Base-by-base conservation (phyloP, 2,113 vertebrate species). In the Pristiophorus japonicus region DNA sequence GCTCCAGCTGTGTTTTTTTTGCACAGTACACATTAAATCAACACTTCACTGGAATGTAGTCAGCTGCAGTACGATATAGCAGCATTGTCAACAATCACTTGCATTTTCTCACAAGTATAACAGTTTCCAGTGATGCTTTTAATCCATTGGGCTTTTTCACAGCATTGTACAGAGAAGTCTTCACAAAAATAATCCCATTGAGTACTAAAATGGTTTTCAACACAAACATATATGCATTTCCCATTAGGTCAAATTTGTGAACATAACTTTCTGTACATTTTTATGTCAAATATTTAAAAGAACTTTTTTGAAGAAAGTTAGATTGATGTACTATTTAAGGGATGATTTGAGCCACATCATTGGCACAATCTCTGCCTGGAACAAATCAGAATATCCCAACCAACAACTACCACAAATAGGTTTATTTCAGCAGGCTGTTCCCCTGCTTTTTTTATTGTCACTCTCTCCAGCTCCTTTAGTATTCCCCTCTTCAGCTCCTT, bases 21-120 rank as follows among this genome's bases (percentile, higher is more conserved):
- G 42, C 45, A 51, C 93, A 94, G 22, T n/a, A 34, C 93, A 45
- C 38, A 94, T 42, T 47, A 45, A 91, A 92, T 2, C 1, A 47
- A 67, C n/a, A 94, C n/a, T 67, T 45, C 20, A 45, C 65, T 94
- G 93, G 93, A 70, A 94, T 94, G 93, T 70, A 30, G 66, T 94
- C 93, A 94, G 93, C 66, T 94, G 93, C 42, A 73, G 65, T 3
- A 27, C 2, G 18, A 47, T 66, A 94, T 30, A 70, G 66, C 24
- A 51, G 93, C 27, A 51, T 51, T 47, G 92, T 94, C 92, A 70
- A 94, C 93, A 94, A 94, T 12, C 45, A 11, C 65, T 67, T 67
- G 65, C 92, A 67, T 34, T 73, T 94, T 94, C 93, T 51, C 93
- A 94, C 93, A 94, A 94, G 42, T 70, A 94, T 45, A 94, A 67